phyloP scores from a whole-genome alignment of 2,113 vertebrate species.

The Tympanuchus pallidicinctus region DNA sequence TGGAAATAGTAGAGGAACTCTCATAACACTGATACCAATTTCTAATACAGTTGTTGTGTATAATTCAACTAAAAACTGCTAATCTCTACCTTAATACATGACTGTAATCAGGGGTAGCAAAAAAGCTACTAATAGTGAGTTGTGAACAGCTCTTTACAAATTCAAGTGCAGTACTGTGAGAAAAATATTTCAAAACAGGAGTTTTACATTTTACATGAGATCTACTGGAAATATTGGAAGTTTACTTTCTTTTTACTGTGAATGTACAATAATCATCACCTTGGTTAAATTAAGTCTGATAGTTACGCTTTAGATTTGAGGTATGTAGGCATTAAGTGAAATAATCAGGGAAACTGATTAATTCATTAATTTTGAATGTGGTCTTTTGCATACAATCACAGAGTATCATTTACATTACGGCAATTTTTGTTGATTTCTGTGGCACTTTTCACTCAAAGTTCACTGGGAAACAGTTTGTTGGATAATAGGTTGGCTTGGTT shows the following conservation, averaged over 20 bases:
- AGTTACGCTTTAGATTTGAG: neutral
- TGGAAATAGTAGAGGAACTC: neutral
- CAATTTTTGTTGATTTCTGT: neutral
- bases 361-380: neutral
- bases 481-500: neutral
- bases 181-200: neutral
- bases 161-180: neutral
- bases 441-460: neutral
- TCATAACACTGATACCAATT: neutral
- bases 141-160: neutral
- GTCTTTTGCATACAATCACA: neutral
- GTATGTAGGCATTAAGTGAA: neutral
- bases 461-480: neutral
- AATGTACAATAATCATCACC: neutral
- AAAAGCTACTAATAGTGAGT: neutral
- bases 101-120: neutral
- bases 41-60: neutral
- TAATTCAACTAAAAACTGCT: neutral
- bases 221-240: neutral
- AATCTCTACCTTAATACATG: neutral
- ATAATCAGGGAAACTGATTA: neutral
- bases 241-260: neutral
- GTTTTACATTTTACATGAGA: neutral
- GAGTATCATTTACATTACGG: neutral
- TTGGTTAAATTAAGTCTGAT: neutral